phyloP scores from a whole-genome alignment of 2,113 vertebrate species.

The Dermatemys mawii region DNA sequence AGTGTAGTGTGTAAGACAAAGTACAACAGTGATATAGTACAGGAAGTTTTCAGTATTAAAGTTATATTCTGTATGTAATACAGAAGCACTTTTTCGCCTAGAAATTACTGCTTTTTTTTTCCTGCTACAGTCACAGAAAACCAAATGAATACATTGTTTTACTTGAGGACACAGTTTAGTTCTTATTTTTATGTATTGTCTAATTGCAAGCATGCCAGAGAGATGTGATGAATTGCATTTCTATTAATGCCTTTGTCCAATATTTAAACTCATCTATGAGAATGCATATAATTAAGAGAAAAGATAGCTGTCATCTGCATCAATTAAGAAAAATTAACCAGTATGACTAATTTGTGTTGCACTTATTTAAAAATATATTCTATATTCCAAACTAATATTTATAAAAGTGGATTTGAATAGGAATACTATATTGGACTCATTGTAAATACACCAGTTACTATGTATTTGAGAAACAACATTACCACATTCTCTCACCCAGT shows the following conservation, averaged over 20 bases:
- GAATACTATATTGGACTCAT: constrained; percentile 8
- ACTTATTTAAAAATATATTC: constrained; percentile 27
- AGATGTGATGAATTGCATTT: constrained; percentile 11
- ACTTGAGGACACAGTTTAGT: background rate
- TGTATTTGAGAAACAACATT: constrained; percentile 4
- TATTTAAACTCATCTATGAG: constrained; percentile 57
- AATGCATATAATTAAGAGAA: constrained; percentile 9
- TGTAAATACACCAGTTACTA: constrained; percentile 24
- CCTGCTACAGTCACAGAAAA: background rate
- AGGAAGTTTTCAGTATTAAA: fast-evolving
- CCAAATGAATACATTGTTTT: background rate
- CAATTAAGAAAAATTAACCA: constrained; percentile 60
- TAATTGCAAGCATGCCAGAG: background rate
- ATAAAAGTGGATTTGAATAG: constrained; percentile 49
- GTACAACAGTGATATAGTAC: background rate
- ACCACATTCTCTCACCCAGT: background rate
- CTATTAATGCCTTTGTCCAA: constrained; percentile 45
- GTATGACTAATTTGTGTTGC: constrained; percentile 17
- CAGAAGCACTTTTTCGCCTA: background rate
- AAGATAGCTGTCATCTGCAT: constrained; percentile 19
- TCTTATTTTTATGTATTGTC: background rate
- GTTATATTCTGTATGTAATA: background rate
- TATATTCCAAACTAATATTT: constrained; percentile 41
- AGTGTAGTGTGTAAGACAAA: background rate
- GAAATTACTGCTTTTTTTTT: background rate